A percentile compares a stretch with the other conserved stretches of the same genome.
Conservation (phyloP, 2,113 vertebrate genomes). For the Nothocercus julius region DNA sequence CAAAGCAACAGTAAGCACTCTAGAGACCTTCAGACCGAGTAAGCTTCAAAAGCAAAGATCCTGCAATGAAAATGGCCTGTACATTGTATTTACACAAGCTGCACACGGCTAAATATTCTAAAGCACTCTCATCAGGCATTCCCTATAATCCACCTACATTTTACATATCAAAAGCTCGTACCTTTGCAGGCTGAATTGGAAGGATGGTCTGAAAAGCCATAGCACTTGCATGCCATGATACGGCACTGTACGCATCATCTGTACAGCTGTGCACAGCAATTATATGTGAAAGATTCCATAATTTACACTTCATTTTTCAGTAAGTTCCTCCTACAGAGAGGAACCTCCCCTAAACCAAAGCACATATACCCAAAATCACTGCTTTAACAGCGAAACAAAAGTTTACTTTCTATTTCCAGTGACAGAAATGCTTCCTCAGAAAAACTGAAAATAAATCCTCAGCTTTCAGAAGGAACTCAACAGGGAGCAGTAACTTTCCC, state of each 20-base stretch:
- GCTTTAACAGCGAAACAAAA: not conserved
- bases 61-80: not conserved
- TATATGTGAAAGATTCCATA: not conserved
- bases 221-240: too few relatives aligned
- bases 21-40: not conserved
- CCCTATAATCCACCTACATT: not conserved
- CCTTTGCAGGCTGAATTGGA: not conserved
- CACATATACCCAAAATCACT: not conserved
- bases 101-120: not conserved
- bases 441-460: not conserved
- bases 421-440: not conserved
- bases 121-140: not conserved
- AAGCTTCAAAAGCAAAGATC: not conserved
- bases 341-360: not conserved
- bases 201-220: not conserved
- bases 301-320: not conserved
- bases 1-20: not conserved
- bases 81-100: not conserved
- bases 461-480: not conserved
- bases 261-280: not conserved
- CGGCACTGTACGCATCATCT: fast-evolving
- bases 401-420: not conserved
- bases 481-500: not conserved
- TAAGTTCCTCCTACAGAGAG: not conserved
- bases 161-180: not conserved